Evolutionary conservation across 1,140 invertebrate genomes (phyloP).

Genomic region (Chymomyza costata): DNA sequence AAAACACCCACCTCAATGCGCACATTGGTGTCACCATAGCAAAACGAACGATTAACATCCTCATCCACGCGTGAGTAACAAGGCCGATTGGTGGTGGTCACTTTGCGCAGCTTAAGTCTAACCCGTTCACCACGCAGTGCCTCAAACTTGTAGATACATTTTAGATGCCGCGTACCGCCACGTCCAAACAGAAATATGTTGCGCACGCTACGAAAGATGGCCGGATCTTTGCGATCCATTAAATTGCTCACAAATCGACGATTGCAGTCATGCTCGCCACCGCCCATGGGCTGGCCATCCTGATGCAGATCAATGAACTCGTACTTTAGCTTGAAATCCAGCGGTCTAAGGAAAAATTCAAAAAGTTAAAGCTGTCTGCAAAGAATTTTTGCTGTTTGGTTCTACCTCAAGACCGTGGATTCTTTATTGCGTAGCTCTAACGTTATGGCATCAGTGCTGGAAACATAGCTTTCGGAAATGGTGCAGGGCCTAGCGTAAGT

Average conservation of each 20-base stretch:
- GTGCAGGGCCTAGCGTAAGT: constrained; percentile 82
- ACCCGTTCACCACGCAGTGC: constrained; percentile 86
- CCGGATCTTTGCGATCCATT: constrained; percentile 78
- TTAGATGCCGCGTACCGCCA: constrained; percentile 87
- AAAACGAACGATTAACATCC: constrained; percentile 84
- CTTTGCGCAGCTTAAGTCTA: constrained; percentile 80
- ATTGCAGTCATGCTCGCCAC: constrained; percentile 74
- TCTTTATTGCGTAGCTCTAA: constrained; percentile 86
- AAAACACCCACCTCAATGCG: constrained; percentile 50
- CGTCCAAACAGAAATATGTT: constrained; percentile 91
- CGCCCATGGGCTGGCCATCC: constrained; percentile 86
- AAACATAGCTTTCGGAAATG: constrained; percentile 88
- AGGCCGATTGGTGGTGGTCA: constrained; percentile 81
- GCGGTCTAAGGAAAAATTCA: constrained; percentile 74
- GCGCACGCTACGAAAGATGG: constrained; percentile 82
- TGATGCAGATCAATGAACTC: constrained; percentile 92
- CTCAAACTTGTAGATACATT: constrained; percentile 90
- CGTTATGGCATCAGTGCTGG: constrained; percentile 86
- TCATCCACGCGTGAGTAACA: constrained; percentile 79
- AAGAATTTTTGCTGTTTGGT: constrained; percentile 63
- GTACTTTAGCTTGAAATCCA: constrained; percentile 90
- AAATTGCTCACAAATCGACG: constrained; percentile 80
- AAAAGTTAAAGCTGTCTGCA: not conserved
- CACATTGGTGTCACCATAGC: constrained; percentile 78
- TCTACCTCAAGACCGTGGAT: constrained; percentile 85